Conservation (phyloP, 1,140 invertebrate genomes). For the Brachionus sp. region DNA sequence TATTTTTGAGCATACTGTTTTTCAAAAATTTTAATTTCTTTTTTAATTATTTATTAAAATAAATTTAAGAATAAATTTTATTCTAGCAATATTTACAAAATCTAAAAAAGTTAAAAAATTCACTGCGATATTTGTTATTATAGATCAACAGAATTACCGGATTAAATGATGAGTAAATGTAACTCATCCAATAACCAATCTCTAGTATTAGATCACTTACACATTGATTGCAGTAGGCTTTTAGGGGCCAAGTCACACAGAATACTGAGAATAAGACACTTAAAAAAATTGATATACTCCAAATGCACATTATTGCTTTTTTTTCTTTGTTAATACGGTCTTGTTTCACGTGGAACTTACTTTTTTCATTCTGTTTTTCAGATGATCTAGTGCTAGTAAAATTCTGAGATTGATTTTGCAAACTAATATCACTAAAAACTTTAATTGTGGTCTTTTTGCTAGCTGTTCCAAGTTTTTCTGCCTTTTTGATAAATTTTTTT, state of each 20-base stretch:
- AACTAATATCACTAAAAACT: not conserved
- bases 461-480: not conserved
- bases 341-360: not conserved
- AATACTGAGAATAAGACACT: not conserved
- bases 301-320: constrained; percentile 28
- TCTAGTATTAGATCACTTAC: constrained; percentile 23
- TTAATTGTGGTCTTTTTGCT: not conserved
- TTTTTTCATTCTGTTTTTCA: not conserved
- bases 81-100: not conserved
- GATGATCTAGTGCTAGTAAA: not conserved
- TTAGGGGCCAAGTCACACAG: constrained; percentile 27
- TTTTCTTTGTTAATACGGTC: not conserved
- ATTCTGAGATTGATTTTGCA: not conserved
- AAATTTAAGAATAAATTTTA: too few relatives aligned
- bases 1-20: too few relatives aligned
- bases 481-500: not conserved
- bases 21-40: too few relatives aligned
- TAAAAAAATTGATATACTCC: constrained; percentile 18
- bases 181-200: constrained; percentile 34
- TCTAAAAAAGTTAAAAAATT: not conserved
- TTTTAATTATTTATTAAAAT: too few relatives aligned
- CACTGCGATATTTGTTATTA: constrained; percentile 15
- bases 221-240: constrained; percentile 14
- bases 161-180: constrained; percentile 25
- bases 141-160: not conserved